Percentiles rank a stretch among this genome's conserved stretches.
Evolutionary conservation across 1,140 invertebrate species (phyloP).

Genomic region (Apis cerana): DNA sequence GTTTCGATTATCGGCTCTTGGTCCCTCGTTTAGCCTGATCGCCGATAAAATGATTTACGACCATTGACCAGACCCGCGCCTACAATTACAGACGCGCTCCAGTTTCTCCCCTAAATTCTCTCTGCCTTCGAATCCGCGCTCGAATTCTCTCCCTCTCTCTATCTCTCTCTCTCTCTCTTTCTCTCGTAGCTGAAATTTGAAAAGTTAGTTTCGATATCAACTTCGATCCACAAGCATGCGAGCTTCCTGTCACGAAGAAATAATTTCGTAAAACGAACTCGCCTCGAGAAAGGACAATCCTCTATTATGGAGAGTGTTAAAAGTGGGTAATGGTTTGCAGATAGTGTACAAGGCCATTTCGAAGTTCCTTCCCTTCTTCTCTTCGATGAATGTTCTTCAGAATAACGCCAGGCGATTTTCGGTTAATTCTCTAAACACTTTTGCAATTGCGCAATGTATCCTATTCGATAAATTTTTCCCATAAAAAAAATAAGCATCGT

Average conservation of each 20-base stretch:
- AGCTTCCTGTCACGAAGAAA: not conserved
- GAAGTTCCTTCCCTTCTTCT: not conserved
- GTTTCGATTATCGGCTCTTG: conserved; percentile 13
- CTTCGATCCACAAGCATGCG: conserved; percentile 7
- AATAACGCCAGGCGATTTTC: not conserved
- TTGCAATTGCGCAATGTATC: not conserved
- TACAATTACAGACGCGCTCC: not conserved
- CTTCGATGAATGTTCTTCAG: not conserved
- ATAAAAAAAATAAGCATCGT: not conserved
- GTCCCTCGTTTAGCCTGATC: conserved; percentile 1
- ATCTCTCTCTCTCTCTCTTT: not conserved
- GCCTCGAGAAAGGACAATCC: not conserved
- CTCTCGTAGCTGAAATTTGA: too few species aligned
- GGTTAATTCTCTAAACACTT: not conserved
- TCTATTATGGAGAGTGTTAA: not conserved
- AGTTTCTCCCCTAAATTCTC: not conserved
- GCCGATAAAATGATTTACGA: conserved; percentile 11
- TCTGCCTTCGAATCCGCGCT: not conserved
- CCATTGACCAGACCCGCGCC: not conserved
- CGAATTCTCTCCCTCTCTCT: not conserved
- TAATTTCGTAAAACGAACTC: not conserved
- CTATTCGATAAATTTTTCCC: not conserved
- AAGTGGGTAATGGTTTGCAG: not conserved
- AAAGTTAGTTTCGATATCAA: not conserved
- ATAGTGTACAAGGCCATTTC: too few species aligned